These are phyloP conservation scores for Myopa testacea DNA, from an alignment of 2,888 invertebrate species.

Conservation along the genomic window DNA sequence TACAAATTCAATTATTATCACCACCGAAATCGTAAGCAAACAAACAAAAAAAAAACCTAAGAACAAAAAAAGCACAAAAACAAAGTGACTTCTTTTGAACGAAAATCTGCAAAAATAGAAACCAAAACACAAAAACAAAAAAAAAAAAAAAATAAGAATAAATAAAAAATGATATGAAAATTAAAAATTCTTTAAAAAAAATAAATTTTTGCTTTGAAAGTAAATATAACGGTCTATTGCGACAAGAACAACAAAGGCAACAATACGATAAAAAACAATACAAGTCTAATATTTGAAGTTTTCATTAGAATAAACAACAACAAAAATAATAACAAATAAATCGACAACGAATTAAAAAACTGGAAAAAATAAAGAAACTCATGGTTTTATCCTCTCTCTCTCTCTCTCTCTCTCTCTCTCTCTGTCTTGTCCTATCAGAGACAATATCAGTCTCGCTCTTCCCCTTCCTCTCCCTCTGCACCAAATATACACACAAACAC, in stretches of 20 bases:
- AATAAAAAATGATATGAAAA: too few relatives aligned
- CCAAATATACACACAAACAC: not conserved
- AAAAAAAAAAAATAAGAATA: too few relatives aligned
- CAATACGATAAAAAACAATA: not conserved
- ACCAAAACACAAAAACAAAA: too few relatives aligned
- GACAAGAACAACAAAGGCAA: slow-evolving; percentile 9
- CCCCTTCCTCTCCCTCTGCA: too few relatives aligned
- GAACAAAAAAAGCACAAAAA: too few relatives aligned
- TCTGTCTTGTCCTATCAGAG: too few relatives aligned
- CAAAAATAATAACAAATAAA: not conserved
- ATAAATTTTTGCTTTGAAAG: slow-evolving; percentile 12
- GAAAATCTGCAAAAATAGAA: too few relatives aligned
- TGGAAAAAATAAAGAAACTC: not conserved
- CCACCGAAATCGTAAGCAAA: not conserved
- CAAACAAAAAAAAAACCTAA: too few relatives aligned
- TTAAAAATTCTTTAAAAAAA: not conserved
- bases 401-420: too few relatives aligned
- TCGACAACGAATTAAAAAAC: not conserved
- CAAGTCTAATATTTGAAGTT: not conserved
- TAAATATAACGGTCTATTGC: slow-evolving; percentile 21
- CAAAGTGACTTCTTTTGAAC: too few relatives aligned
- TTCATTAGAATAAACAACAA: not conserved
- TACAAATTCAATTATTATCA: slow-evolving; percentile 42
- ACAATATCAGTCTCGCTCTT: too few relatives aligned
- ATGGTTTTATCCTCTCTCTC: too few relatives aligned